These are phyloP conservation scores for Steinernema feltiae DNA, from an alignment of 1,140 invertebrate genomes.

Conservation along the genomic window DNA sequence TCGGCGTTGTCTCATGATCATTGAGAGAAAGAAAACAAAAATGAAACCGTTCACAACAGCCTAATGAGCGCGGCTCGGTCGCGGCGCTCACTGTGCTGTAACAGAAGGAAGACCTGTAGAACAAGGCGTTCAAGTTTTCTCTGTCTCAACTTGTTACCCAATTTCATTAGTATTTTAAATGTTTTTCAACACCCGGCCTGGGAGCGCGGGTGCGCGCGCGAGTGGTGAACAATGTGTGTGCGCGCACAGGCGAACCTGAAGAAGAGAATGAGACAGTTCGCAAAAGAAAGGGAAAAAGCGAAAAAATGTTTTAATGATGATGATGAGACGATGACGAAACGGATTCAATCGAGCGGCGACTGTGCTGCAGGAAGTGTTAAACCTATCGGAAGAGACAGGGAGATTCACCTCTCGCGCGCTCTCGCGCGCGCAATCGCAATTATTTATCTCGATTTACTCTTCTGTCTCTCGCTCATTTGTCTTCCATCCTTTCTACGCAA, in stretches of 20 bases:
- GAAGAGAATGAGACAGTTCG: background rate
- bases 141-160: background rate
- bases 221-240: background rate
- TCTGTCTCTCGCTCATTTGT: background rate
- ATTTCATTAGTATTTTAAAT: background rate
- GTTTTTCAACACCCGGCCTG: background rate
- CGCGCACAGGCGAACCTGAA: background rate
- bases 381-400: background rate
- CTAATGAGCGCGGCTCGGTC: background rate
- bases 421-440: background rate
- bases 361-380: background rate
- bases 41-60: background rate
- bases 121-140: background rate
- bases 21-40: background rate
- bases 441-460: background rate
- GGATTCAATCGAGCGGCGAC: background rate
- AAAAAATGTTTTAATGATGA: background rate
- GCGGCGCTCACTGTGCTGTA: no score
- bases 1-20: no score
- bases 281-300: background rate
- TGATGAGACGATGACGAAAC: background rate
- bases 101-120: no score
- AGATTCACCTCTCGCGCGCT: no score
- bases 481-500: background rate
- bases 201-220: background rate